These are phyloP conservation scores for Lasioglossum lativentre DNA, from an alignment of 2,888 invertebrate species.

Conservation along the genomic window DNA sequence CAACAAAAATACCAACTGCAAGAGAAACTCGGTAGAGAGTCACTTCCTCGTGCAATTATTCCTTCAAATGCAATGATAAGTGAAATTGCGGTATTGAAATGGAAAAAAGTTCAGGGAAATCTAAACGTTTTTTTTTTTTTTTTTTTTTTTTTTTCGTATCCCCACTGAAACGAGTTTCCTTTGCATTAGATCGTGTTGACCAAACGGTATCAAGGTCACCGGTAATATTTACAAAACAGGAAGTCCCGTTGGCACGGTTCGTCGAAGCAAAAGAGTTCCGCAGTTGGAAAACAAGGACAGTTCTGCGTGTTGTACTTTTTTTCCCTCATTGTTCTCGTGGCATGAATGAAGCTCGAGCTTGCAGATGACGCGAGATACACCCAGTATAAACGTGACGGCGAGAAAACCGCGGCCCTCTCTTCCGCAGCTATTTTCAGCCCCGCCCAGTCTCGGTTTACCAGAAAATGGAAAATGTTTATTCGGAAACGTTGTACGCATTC, in stretches of 20 bases:
- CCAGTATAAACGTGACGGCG: conserved; percentile 25
- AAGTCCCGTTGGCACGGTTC: conserved; percentile 5
- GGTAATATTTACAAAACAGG: neutral
- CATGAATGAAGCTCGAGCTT: neutral
- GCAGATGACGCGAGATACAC: neutral
- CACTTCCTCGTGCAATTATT: neutral
- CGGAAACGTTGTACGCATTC: conserved; percentile 25
- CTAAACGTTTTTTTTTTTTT: neutral
- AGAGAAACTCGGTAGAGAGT: neutral
- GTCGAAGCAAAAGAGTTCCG: neutral
- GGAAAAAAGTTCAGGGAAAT: neutral
- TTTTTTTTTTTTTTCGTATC: no score
- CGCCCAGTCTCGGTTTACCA: conserved; percentile 48
- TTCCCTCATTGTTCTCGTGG: neutral
- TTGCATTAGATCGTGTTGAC: neutral
- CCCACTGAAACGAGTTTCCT: neutral
- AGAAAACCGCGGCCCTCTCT: conserved; percentile 50
- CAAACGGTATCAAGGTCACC: conserved; percentile 6
- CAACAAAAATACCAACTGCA: neutral
- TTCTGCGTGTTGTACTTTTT: neutral
- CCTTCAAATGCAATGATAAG: neutral
- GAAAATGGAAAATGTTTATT: conserved; percentile 60
- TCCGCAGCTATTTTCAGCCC: conserved; percentile 63
- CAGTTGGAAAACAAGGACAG: neutral
- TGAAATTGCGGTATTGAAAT: neutral